Percentiles rank a stretch among this genome's conserved stretches.
phyloP scores from a whole-genome alignment of 2,113 vertebrate species.

The Vimba vimba region DNA sequence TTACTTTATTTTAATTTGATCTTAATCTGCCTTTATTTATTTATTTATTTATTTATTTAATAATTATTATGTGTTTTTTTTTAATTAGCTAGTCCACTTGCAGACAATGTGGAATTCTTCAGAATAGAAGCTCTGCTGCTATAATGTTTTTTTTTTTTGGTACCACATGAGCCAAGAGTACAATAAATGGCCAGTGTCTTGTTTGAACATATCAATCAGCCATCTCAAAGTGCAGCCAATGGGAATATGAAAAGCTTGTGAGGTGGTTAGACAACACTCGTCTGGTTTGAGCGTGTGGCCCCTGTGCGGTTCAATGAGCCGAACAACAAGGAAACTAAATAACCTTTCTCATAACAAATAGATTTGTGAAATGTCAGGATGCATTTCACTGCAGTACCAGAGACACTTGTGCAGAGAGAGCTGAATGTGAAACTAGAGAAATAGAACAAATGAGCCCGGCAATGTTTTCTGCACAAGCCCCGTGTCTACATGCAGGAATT shows the following conservation, averaged over 20 bases:
- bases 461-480: slow-evolving; percentile 50
- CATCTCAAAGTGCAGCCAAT: slow-evolving; percentile 14
- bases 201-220: slow-evolving; percentile 7
- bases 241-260: slow-evolving; percentile 13
- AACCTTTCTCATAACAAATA: slow-evolving; percentile 53
- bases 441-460: slow-evolving; percentile 43
- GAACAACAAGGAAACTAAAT: slow-evolving; percentile 39
- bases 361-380: slow-evolving; percentile 64
- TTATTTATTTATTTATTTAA: background rate
- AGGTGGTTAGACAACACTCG: slow-evolving; percentile 11
- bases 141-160: background rate
- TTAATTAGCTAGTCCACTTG: background rate
- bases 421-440: slow-evolving; percentile 52
- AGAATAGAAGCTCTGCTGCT: background rate
- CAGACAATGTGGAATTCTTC: background rate
- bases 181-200: background rate
- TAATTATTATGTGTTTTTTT: no score
- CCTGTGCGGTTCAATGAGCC: slow-evolving; percentile 29
- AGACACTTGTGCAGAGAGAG: slow-evolving; percentile 39
- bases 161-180: background rate
- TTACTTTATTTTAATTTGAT: background rate
- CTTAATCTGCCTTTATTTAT: background rate
- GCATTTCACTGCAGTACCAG: slow-evolving; percentile 47
- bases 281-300: background rate
- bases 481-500: slow-evolving; percentile 63